These are phyloP conservation scores for Epinephelus lanceolatus DNA, from an alignment of 2,113 vertebrate species.

Conservation along the genomic window DNA sequence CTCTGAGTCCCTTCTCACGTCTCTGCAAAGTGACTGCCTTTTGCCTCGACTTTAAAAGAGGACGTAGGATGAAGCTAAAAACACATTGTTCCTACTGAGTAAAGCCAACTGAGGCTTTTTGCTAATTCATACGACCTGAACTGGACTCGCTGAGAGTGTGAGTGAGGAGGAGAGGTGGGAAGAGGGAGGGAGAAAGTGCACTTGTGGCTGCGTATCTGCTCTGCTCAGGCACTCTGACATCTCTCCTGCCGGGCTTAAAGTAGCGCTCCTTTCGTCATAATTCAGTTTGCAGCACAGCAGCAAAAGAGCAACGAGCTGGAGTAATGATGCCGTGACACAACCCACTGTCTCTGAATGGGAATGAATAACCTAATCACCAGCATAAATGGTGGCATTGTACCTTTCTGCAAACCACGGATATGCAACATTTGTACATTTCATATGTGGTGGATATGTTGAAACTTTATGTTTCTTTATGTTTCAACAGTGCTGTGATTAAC, in stretches of 20 bases:
- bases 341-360: constrained; percentile 8
- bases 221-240: constrained; percentile 40
- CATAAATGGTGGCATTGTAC: no score
- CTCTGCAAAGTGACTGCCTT: constrained; percentile 7
- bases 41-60: background rate
- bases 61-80: background rate
- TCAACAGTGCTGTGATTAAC: no score
- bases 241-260: constrained; percentile 47
- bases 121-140: constrained; percentile 47
- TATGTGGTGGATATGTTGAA: no score
- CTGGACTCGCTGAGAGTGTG: constrained; percentile 13
- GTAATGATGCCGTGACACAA: background rate
- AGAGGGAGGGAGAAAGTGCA: background rate
- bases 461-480: no score
- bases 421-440: no score
- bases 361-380: background rate
- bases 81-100: constrained; percentile 22
- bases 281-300: constrained; percentile 30
- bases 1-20: background rate
- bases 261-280: constrained; percentile 42
- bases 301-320: constrained; percentile 27
- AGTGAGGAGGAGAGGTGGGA: constrained; percentile 21
- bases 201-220: constrained; percentile 1
- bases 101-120: constrained; percentile 25
- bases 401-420: no score